Percentiles rank a stretch among this genome's conserved stretches.
These are phyloP conservation scores for Apogon hyalosoma DNA, from an alignment of 2,797 vertebrate genomes.

Conservation along the genomic window DNA sequence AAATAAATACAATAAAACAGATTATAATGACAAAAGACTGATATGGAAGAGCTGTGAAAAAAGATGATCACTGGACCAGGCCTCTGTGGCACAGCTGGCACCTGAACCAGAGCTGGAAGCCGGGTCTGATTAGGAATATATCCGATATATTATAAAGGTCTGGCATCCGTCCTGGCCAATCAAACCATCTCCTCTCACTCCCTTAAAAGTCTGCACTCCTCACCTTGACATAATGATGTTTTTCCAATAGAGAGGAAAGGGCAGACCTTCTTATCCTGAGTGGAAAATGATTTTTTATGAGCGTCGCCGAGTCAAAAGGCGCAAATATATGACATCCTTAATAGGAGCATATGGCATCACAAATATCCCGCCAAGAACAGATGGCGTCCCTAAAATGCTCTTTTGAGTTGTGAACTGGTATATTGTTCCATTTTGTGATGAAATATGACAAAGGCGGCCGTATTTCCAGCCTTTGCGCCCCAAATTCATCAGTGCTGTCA, in stretches of 20 bases:
- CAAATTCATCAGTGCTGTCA: neutral
- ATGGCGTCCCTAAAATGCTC: constrained; percentile 43
- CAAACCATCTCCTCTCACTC: constrained; percentile 40
- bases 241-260: constrained; percentile 38
- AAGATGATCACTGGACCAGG: constrained; percentile 12
- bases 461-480: constrained; percentile 29
- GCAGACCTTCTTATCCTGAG: constrained; percentile 27
- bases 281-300: constrained; percentile 38
- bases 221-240: constrained; percentile 31
- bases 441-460: constrained; percentile 10
- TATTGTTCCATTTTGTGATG: constrained; percentile 31
- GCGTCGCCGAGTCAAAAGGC: constrained; percentile 2
- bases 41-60: no score
- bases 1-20: no score
- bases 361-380: constrained; percentile 42
- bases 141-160: constrained; percentile 29
- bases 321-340: constrained; percentile 43
- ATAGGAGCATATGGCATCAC: constrained; percentile 47
- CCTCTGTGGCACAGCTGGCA: constrained; percentile 60
- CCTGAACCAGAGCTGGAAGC: constrained; percentile 34
- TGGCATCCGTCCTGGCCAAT: constrained; percentile 41
- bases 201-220: constrained; percentile 32
- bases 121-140: constrained; percentile 53
- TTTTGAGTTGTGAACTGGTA: constrained; percentile 25
- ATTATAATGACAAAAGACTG: no score